These are phyloP conservation scores for Aptenodytes patagonicus DNA, from an alignment of 2,113 vertebrate genomes.

Conservation along the genomic window DNA sequence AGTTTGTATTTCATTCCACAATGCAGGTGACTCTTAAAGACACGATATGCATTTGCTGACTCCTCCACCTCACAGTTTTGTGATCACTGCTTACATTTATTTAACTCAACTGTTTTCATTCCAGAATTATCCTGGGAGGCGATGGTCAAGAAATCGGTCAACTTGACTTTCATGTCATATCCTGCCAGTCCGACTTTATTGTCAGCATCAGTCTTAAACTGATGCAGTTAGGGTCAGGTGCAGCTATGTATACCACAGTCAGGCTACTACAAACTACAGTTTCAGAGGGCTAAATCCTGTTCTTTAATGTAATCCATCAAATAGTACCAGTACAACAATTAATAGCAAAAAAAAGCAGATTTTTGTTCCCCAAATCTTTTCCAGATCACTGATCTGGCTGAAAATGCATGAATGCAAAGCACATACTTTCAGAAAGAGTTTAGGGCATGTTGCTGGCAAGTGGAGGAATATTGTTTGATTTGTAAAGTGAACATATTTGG, in stretches of 20 bases:
- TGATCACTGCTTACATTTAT: neutral
- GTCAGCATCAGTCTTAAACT: neutral
- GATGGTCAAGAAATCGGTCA: neutral
- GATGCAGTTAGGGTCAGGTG: neutral
- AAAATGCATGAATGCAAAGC: neutral
- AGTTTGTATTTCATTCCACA: neutral
- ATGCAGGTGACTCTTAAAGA: neutral
- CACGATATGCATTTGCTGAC: fast-evolving
- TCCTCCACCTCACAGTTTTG: neutral
- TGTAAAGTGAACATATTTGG: neutral
- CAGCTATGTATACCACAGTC: neutral
- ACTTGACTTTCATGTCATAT: neutral
- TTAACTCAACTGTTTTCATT: neutral
- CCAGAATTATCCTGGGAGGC: neutral
- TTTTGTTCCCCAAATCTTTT: neutral
- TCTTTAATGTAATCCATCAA: neutral
- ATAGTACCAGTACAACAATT: neutral
- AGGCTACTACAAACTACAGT: neutral
- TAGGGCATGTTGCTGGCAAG: neutral
- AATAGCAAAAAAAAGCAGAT: neutral
- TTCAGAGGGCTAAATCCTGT: neutral
- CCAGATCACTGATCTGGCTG: neutral
- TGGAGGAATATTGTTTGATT: neutral
- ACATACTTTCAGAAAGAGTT: neutral
- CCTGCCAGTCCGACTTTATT: neutral